Percentiles rank a stretch among this genome's conserved stretches.
phyloP scores from a whole-genome alignment of 2,888 invertebrate genomes.

The Heliconius sara region DNA sequence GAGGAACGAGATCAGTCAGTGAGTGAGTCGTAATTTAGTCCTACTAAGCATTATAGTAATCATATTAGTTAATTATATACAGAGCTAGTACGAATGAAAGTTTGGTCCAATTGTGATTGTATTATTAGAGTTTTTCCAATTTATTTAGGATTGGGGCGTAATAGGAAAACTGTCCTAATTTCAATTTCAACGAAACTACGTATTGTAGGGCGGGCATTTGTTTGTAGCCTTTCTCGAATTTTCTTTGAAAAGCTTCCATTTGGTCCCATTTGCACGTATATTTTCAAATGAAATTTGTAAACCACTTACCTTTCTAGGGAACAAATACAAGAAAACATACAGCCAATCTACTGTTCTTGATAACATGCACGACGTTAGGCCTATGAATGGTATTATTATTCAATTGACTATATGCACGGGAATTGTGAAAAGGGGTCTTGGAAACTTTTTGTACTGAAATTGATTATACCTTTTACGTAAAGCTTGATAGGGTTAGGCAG shows the following conservation, averaged over 20 bases:
- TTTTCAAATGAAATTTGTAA: constrained; percentile 75
- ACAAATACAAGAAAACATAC: constrained; percentile 1
- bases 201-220: constrained; percentile 61
- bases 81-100: constrained; percentile 23
- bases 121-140: constrained; percentile 65
- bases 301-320: constrained; percentile 23
- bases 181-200: constrained; percentile 74
- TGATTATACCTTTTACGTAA: neutral
- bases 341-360: constrained; percentile 24
- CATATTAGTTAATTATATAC: constrained; percentile 44
- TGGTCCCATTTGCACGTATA: constrained; percentile 74
- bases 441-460: neutral
- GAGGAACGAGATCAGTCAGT: constrained; percentile 57
- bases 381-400: constrained; percentile 45
- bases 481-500: no score
- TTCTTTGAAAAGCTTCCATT: constrained; percentile 61
- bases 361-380: constrained; percentile 26
- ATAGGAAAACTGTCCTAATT: constrained; percentile 67
- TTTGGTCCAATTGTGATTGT: constrained; percentile 38
- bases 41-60: constrained; percentile 9
- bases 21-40: constrained; percentile 52
- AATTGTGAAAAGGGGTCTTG: neutral
- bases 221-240: constrained; percentile 37
- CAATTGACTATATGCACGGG: constrained; percentile 37
- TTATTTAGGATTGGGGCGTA: constrained; percentile 58